phyloP scores from a whole-genome alignment of 2,113 vertebrate species.

The Datnioides undecimradiatus region DNA sequence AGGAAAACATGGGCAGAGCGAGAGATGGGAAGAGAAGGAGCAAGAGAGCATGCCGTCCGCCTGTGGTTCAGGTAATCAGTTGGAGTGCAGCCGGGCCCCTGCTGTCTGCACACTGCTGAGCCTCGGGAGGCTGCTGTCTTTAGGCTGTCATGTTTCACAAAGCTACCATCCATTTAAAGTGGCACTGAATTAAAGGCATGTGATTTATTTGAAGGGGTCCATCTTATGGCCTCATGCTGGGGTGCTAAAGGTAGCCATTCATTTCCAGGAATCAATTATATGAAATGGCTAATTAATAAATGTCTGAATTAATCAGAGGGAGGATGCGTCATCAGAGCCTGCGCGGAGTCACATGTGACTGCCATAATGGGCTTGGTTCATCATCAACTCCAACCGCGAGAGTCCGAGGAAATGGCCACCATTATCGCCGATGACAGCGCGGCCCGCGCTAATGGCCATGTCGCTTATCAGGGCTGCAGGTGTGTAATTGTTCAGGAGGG shows the following conservation, averaged over 20 bases:
- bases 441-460: conserved; percentile 21
- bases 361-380: conserved; percentile 35
- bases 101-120: conserved; percentile 36
- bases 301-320: conserved; percentile 46
- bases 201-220: conserved; percentile 46
- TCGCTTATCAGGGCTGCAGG: conserved; percentile 59
- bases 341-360: conserved; percentile 11
- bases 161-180: conserved; percentile 31
- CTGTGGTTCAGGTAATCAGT: conserved; percentile 59
- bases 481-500: conserved; percentile 45
- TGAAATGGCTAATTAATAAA: conserved; percentile 45
- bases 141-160: conserved; percentile 31
- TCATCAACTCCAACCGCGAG: conserved; percentile 19
- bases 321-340: background rate
- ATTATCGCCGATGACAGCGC: conserved; percentile 43
- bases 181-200: conserved; percentile 31
- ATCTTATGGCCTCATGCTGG: background rate
- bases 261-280: conserved; percentile 44
- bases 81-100: conserved; percentile 36
- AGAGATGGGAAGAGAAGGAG: conserved; percentile 17
- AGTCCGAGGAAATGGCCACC: conserved; percentile 26
- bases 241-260: conserved; percentile 32
- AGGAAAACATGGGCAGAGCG: background rate
- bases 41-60: background rate
- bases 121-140: conserved; percentile 47